Evolutionary conservation across 2,113 vertebrate genomes (phyloP), one percentile per base, ranked within the genome.

Genomic region (Puntigrus tetrazona): DNA sequence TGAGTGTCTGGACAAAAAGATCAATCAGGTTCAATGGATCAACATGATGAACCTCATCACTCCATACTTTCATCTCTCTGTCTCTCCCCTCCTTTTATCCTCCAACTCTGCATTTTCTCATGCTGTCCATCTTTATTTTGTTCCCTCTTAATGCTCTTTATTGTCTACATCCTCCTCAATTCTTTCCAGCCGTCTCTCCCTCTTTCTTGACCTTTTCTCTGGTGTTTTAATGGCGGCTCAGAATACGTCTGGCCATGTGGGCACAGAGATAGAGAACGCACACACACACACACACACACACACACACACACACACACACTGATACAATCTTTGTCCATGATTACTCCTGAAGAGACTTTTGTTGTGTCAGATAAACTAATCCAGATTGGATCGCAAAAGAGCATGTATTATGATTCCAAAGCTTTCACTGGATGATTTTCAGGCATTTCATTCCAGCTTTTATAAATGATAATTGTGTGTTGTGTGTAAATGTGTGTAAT

Each of bases 71-170:
- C 65, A 82, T 82, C 80, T 82, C 78, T 47, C 61, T 67, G 79
- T 69, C 41, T 31, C 59, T 67, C 41, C 43, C 25, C 43, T 81
- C 78, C 80, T 82, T 82, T 82, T 82, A 82, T 82, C 80, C 80
- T 25, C 80, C 29, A 82, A 82, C 80, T 82, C 80, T 82, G 80
- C 80, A 82, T 82, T 82, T 82, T 82, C 78, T 82, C 80, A 82
- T 82, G 65, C 80, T 52, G 80, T 82, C 47, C 45, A 82, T 82
- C 80, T 82, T 82, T 78, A 78, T 70, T 81, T 82, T 55, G 43
- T 72, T 78, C 27, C 29, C 83, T 67, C 43, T 55, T 70, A 70
- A 82, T 82, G 80, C 45, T 82, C 80, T 70, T 55, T 70, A 82
- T 82, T 82, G 65, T 70, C 74, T 34, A 69, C 83, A 84, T 78